A percentile compares a stretch with the other conserved stretches of the same genome.
phyloP scores from a whole-genome alignment of 2,888 invertebrate species.

The Catocala sponsa region DNA sequence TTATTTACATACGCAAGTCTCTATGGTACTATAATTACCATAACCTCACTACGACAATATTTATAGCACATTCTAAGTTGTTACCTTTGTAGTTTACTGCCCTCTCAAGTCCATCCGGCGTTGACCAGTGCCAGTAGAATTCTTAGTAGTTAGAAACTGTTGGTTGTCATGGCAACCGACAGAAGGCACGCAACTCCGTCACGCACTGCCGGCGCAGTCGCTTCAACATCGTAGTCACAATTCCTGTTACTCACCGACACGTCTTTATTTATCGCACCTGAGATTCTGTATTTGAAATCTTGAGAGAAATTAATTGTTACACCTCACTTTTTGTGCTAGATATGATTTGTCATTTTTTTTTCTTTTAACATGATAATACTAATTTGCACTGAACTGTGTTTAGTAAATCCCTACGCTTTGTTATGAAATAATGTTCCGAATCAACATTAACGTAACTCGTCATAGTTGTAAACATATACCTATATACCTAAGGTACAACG shows the following conservation, averaged over 20 bases:
- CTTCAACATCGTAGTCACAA: constrained; percentile 42
- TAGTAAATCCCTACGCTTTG: no score
- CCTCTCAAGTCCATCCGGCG: constrained; percentile 51
- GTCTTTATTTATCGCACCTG: constrained; percentile 33
- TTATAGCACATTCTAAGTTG: constrained; percentile 15
- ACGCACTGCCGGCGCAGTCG: constrained; percentile 60
- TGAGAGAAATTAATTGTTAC: constrained; percentile 1
- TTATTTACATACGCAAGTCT: constrained; percentile 11
- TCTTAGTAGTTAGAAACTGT: constrained; percentile 62
- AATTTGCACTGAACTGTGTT: no score
- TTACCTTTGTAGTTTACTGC: constrained; percentile 38
- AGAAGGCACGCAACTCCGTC: constrained; percentile 68
- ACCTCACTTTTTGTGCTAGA: neutral
- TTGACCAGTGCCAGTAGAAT: constrained; percentile 29
- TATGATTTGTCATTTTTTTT: no score
- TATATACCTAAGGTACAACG: no score
- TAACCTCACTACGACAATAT: constrained; percentile 13
- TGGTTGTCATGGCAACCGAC: constrained; percentile 65
- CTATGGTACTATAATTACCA: constrained; percentile 18
- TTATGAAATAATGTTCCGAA: no score
- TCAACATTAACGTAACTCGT: no score
- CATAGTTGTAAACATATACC: no score
- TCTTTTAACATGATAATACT: no score
- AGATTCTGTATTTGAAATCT: constrained; percentile 18
- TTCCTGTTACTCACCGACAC: constrained; percentile 51